These are phyloP conservation scores for Mythimna lalbum DNA, from an alignment of 2,888 invertebrate species.

Conservation along the genomic window DNA sequence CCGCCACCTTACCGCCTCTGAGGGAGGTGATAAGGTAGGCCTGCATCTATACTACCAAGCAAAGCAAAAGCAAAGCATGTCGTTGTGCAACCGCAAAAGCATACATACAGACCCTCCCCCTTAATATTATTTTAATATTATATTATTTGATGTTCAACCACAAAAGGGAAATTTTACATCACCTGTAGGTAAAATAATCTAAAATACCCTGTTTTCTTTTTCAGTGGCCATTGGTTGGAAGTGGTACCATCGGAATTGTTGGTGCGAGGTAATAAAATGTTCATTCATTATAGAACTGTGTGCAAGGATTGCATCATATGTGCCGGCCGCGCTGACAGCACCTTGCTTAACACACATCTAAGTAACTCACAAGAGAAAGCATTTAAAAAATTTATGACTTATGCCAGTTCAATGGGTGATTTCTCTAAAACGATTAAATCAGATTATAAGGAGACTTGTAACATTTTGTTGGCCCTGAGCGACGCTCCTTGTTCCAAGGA, in stretches of 20 bases:
- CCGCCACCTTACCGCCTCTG: too few relatives aligned
- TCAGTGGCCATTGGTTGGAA: constrained; percentile 49
- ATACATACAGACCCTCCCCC: too few relatives aligned
- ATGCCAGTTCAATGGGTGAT: neutral
- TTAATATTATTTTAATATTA: too few relatives aligned
- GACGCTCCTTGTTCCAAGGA: constrained; percentile 36
- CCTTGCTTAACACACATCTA: neutral
- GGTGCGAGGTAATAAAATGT: neutral
- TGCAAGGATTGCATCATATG: constrained; percentile 39
- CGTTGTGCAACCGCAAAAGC: too few relatives aligned
- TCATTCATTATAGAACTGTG: constrained; percentile 14
- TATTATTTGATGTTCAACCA: neutral
- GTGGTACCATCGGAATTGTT: fast-evolving
- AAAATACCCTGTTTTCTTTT: neutral
- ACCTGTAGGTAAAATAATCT: neutral
- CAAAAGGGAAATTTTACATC: neutral
- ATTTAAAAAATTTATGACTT: neutral
- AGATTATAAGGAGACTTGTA: constrained; percentile 27
- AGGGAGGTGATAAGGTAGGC: too few relatives aligned
- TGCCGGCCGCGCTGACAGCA: constrained; percentile 15
- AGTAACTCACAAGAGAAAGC: constrained; percentile 23
- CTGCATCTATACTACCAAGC: too few relatives aligned
- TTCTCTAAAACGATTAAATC: neutral
- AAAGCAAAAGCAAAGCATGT: too few relatives aligned
- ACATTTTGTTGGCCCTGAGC: constrained; percentile 16